Evolutionary conservation across 2,797 vertebrate genomes (phyloP), one percentile per base, ranked within the genome.

Genomic region (Sebastiscus tertius): DNA sequence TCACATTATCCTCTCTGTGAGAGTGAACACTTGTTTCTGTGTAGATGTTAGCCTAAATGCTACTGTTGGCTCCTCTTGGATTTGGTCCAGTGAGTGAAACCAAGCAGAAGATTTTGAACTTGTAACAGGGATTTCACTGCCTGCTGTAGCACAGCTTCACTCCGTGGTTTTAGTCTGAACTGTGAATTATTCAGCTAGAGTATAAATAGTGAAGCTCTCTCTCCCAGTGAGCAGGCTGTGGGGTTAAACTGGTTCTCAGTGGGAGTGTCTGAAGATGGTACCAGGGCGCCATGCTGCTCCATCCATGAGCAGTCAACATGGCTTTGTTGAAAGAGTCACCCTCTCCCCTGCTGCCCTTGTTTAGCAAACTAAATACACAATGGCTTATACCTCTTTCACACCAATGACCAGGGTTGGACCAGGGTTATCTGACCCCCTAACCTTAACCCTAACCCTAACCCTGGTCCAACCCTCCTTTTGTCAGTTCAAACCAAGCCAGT

Each of bases 301-400:
- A 54, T 77, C 46, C 71, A 29, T 65, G 73, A 82, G 70, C 75
- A 65, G 78, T 60, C 82, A 76, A 77, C 76, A 73, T 27, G 18
- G 49, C 58, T 77, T 62, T 82, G 83, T 70, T 87, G 72, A 89
- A 86, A 84, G 68, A 84, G 87, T 88, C 77, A 80, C 84, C 63
- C 74, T 42, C 56, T 69, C 55, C 49, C 46, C 60, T 80, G 72
- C 76, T 65, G 68, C 36, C 56, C 60, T 62, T 31, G n/a, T 76
- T 52, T 65, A 72, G 69, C 73, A 72, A 68, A 83, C 58, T 79
- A 70, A 67, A 72, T 55, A 34, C 49, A 70, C 18, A 2, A 54
- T 82, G 71, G 71, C 49, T 66, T 42, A 14, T 16, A 42, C 39
- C 39, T 13, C 39, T 42, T 42, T 42, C 39, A 42, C 39, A 42